Conservation (phyloP, 2,113 vertebrate species). For the Chloebia gouldiae region DNA sequence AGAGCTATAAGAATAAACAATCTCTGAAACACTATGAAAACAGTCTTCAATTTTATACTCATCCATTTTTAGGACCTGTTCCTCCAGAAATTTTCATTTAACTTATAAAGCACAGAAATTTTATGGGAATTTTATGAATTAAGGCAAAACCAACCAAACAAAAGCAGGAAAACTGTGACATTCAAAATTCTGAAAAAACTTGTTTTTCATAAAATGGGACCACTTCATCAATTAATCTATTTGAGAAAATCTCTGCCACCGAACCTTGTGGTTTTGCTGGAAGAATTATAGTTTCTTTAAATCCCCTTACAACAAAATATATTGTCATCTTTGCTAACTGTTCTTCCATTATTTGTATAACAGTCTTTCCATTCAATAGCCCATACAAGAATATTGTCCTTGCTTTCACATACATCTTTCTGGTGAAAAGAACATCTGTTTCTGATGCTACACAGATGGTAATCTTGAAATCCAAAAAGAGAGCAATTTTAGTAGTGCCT, state of each 20-base stretch:
- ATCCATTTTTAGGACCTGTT: not conserved
- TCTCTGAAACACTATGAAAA: not conserved
- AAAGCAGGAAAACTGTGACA: not conserved
- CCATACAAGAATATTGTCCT: conserved; percentile 34
- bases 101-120: not conserved
- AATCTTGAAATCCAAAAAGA: conserved; percentile 47
- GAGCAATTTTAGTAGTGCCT: conserved; percentile 42
- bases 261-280: not conserved
- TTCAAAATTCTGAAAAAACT: not conserved
- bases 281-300: not conserved
- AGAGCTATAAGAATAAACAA: not conserved
- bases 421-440: conserved; percentile 62
- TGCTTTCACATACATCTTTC: conserved; percentile 31
- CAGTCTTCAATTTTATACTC: not conserved
- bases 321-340: not conserved
- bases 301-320: not conserved
- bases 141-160: not conserved
- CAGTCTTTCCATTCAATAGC: not conserved
- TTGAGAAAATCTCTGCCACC: not conserved
- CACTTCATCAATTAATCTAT: not conserved
- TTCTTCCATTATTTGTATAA: not conserved
- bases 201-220: not conserved
- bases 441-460: conserved; percentile 53
- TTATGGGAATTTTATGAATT: not conserved
- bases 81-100: not conserved